Percentiles rank a stretch among this genome's conserved stretches.
These are phyloP conservation scores for Ochotona princeps DNA, from an alignment of 2,113 vertebrate genomes.

Conservation along the genomic window DNA sequence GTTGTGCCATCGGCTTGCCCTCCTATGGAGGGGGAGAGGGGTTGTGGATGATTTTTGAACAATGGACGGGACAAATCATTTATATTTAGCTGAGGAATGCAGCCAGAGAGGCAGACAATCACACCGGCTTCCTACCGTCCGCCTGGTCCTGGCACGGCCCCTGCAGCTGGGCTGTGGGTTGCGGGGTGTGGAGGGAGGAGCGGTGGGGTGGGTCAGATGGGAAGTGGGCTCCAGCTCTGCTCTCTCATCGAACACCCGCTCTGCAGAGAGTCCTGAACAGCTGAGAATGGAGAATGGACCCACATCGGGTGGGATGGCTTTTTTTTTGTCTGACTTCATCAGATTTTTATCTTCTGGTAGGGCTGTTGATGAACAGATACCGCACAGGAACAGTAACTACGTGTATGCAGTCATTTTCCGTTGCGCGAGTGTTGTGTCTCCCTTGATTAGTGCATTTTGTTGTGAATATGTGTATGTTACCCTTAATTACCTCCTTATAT, in stretches of 20 bases:
- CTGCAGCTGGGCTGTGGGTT: constrained; percentile 23
- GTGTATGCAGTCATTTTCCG: constrained; percentile 19
- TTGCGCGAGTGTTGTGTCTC: not conserved
- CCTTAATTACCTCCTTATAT: constrained; percentile 32
- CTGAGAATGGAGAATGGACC: not conserved
- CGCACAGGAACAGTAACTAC: constrained; percentile 24
- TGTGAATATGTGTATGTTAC: not conserved
- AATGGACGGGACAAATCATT: constrained; percentile 71
- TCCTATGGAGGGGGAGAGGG: not conserved
- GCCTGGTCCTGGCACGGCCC: not conserved
- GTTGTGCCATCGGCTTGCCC: constrained; percentile 42
- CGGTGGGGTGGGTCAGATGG: not conserved
- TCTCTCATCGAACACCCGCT: constrained; percentile 29
- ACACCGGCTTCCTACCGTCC: constrained; percentile 37
- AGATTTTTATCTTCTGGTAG: constrained; percentile 35
- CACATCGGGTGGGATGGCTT: not conserved
- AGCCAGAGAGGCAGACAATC: constrained; percentile 53
- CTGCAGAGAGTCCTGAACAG: not conserved
- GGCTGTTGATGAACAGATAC: not conserved
- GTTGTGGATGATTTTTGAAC: constrained; percentile 71
- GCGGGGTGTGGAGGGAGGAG: not conserved
- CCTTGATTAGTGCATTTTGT: not conserved
- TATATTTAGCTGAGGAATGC: constrained; percentile 82
- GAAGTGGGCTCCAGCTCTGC: not conserved
- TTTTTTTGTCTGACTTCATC: not conserved